Percentiles rank a stretch among this genome's conserved stretches.
phyloP scores from a whole-genome alignment of 2,888 invertebrate species.

The Pammene fasciana region DNA sequence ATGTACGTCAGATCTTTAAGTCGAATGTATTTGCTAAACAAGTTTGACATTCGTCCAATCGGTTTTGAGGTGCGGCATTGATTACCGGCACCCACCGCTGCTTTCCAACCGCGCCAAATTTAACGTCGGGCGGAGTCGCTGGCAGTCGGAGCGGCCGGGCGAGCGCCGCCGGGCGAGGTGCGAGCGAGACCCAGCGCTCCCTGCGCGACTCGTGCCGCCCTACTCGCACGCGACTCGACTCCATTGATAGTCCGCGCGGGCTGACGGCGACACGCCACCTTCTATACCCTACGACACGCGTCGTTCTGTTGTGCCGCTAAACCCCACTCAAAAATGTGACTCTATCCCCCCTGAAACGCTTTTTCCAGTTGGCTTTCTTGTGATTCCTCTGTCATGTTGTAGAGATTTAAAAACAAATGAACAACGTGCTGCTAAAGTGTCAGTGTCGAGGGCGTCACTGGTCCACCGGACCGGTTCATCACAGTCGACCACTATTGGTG shows the following conservation, averaged over 20 bases:
- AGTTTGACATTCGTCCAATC: constrained; percentile 20
- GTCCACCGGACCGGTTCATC: constrained; percentile 70
- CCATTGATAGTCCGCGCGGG: constrained; percentile 76
- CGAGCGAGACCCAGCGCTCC: constrained; percentile 42
- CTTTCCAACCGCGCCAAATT: constrained; percentile 81
- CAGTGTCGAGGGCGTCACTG: constrained; percentile 78
- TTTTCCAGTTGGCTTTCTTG: constrained; percentile 47
- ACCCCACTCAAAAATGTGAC: constrained; percentile 65
- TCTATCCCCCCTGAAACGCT: constrained; percentile 44
- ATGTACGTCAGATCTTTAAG: neutral
- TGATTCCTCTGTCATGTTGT: constrained; percentile 45
- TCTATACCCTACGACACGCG: constrained; percentile 62
- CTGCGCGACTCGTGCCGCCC: constrained; percentile 54
- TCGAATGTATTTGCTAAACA: constrained; percentile 8
- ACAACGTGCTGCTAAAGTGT: constrained; percentile 45
- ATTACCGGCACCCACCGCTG: constrained; percentile 74
- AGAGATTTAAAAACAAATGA: constrained; percentile 31
- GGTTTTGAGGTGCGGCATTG: constrained; percentile 55
- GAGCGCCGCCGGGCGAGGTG: constrained; percentile 46
- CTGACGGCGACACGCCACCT: constrained; percentile 68
- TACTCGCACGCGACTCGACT: constrained; percentile 52
- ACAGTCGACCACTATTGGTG: constrained; percentile 61
- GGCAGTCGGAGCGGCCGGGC: constrained; percentile 61
- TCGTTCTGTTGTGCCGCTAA: constrained; percentile 58
- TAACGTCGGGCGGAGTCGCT: constrained; percentile 78